Base-by-base conservation (phyloP, 2,888 invertebrate genomes). In the Temnothorax unifasciatus region DNA sequence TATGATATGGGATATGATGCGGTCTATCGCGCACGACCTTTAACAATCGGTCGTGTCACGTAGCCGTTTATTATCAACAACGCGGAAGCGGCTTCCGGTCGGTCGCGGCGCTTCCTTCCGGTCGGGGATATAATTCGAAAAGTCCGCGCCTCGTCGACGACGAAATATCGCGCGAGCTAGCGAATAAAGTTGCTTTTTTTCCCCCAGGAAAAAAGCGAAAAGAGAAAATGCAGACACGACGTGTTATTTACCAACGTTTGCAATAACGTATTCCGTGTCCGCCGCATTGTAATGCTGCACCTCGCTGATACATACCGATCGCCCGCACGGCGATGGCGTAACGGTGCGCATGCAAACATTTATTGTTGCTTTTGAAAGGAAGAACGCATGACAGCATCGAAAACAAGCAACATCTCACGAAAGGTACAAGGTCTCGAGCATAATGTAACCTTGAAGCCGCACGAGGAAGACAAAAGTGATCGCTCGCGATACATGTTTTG, bases 11-110 rank as follows among this genome's bases (percentile, higher is more conserved):
- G 25, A 25, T 66, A 44, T 66, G 64, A 25, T 41, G 25, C 3
- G 25, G 41, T 34, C 54, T 54, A 29, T 76, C n/a, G 64, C 41
- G n/a, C 34, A 59, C 29, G 57, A 68, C 74, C 84, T 84, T 74
- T 81, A 73, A 73, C 68, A 81, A 68, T 73, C 74, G 44, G 52
- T 52, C 61, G 13, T 74, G 54, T 71, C 71, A 52, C 25, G 11
- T 11, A 47, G 29, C 29, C n/a, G 18, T 71, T 86, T 86, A 83
- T 88, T 83, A 82, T 82, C 85, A 64, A 57, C 88, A 88, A 91
- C 89, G 81, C 92, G 92, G 92, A 92, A 92, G 92, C 89, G 82
- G 88, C 92, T 91, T 93, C 93, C 93, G 92, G 91, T 83, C 75
- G 76, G 85, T 89, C 87, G 88, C 86, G 88, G 90, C 85, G 86